Evolutionary conservation across 2,113 vertebrate genomes (phyloP), one percentile per base, ranked within the genome.

Genomic region (Leptobrachium ailaonicum): DNA sequence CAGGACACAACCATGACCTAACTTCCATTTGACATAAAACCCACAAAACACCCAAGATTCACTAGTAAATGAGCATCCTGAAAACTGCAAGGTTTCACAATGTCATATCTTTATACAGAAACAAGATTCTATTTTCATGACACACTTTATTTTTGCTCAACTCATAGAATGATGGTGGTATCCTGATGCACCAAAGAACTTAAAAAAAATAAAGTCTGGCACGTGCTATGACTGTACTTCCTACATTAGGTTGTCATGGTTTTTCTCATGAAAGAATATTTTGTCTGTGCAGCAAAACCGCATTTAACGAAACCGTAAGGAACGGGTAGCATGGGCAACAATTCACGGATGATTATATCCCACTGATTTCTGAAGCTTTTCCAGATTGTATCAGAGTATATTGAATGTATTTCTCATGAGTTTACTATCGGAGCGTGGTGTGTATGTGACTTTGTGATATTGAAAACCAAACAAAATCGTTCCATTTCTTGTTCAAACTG

Each of bases 401-500:
- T 54, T 41, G 44, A 43, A 20, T 41, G 42, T 66, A 44, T 73
- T 44, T 79, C 58, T 41, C 5, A 67, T 66, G 42, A 56, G 10
- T 42, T 41, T 69, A 9, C 47, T n/a, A 62, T 58, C 41, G 20
- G 20, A 67, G 67, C n/a, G 40, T 71, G 32, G 40, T 45, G 54
- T 60, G 32, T 67, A 67, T 53, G 58, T 81, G 41, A 14, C 63
- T 58, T 60, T 47, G n/a, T 12, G 64, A 81, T 81, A 60, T 12
- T 50, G 2, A 43, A 75, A 81, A 41, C 62, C 68, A 81, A 81
- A 81, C 79, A 68, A 74, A 68, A 50, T 62, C 64, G 45, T 81
- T 75, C 54, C 8, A 62, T 81, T 69, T 81, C 79, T 74, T 63
- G 64, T 60, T 67, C n/a, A 32, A 68, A 69, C 47, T 43, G 71